Percentiles rank a stretch among this genome's conserved stretches.
Evolutionary conservation across 2,888 invertebrate genomes (phyloP).

Genomic region (Tuberolachnus salignus): DNA sequence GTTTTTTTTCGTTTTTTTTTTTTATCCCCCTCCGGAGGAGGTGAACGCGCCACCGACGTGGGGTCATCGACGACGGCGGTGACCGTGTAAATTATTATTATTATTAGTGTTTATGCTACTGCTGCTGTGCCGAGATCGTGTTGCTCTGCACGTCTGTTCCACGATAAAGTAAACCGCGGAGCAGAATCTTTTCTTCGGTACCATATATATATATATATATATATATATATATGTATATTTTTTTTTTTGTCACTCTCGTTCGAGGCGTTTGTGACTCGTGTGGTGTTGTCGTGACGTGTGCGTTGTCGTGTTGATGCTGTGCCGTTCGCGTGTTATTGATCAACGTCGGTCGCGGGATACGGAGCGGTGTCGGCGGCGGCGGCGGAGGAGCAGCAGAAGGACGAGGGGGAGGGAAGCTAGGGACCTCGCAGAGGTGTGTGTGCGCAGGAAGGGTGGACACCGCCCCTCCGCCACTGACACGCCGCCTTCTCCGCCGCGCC

Average conservation of each 20-base stretch:
- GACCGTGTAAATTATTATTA: not conserved
- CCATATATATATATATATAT: no score
- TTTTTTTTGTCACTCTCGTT: not conserved
- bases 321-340: slow-evolving; percentile 36
- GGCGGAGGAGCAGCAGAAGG: slow-evolving; percentile 1
- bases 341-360: slow-evolving; percentile 24
- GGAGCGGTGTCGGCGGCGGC: not conserved
- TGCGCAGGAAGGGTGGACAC: slow-evolving; percentile 44
- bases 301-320: not conserved
- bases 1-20: not conserved
- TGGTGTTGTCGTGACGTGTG: no score
- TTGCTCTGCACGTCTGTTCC: no score
- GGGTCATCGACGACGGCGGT: not conserved
- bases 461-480: not conserved
- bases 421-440: not conserved
- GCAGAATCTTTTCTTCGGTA: no score
- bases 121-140: no score
- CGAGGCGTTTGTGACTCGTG: not conserved
- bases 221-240: no score
- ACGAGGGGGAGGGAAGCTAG: no score
- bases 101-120: no score
- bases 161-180: no score
- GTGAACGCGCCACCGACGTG: slow-evolving; percentile 5
- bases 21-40: not conserved
- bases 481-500: not conserved